These are phyloP conservation scores for Rousettus madagascariensis DNA, from an alignment of 2,797 vertebrate species.

Conservation along the genomic window DNA sequence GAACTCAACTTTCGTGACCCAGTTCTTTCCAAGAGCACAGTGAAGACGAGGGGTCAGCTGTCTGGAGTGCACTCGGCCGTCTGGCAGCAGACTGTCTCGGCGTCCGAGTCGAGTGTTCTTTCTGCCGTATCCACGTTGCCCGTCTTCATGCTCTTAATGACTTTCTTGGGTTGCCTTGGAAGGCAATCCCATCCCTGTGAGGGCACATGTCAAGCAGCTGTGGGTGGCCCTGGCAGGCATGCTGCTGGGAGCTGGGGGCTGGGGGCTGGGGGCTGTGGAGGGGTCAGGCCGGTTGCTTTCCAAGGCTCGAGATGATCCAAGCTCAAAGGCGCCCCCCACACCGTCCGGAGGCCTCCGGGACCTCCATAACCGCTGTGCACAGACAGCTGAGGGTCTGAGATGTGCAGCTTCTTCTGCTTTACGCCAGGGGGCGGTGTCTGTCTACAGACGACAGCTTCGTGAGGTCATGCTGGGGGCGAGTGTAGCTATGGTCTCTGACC, in stretches of 20 bases:
- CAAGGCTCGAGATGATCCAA: background rate
- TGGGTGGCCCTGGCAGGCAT: background rate
- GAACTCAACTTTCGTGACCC: background rate
- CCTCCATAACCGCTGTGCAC: background rate
- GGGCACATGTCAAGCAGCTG: background rate
- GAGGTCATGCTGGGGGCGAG: background rate
- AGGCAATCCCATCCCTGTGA: background rate
- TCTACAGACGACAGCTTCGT: background rate
- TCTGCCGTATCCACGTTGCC: background rate
- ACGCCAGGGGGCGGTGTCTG: slow-evolving; percentile 33
- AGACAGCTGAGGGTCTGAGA: background rate
- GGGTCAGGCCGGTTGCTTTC: background rate
- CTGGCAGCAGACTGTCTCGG: background rate
- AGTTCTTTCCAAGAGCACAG: background rate
- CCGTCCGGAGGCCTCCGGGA: background rate
- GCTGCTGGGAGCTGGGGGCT: background rate
- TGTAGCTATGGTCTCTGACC: background rate
- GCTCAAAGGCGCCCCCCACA: background rate
- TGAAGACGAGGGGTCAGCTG: background rate
- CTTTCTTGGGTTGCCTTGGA: background rate
- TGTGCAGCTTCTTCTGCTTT: background rate
- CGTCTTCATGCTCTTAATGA: background rate
- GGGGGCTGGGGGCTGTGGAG: background rate
- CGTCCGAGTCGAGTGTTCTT: background rate
- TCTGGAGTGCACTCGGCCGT: background rate